Evolutionary conservation across 2,888 invertebrate species (phyloP), one percentile per base, ranked within the genome.

Genomic region (Scelioninae gen. 1): DNA sequence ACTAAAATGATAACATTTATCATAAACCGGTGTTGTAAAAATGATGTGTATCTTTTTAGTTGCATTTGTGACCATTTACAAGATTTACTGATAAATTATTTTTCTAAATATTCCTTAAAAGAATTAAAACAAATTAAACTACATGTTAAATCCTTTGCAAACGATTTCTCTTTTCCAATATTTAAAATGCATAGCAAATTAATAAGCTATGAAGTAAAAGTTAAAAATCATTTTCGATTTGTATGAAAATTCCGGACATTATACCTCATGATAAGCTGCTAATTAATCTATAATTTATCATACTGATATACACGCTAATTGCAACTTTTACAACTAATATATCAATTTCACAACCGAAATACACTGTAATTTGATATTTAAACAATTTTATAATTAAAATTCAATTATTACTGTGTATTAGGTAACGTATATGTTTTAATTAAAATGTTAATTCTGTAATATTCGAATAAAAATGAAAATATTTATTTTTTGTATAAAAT

Each of bases 141-240:
- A n/a, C n/a, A n/a, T n/a, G n/a, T n/a, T n/a, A n/a, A n/a, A n/a
- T n/a, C n/a, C n/a, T n/a, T n/a, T n/a, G n/a, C n/a, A 51, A 29
- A 51, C 53, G 40, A 53, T 66, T 66, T 66, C 66, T 53, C 66
- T 23, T 66, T 47, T 11, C n/a, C 23, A 29, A 15, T 43, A 60
- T 1, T 43, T 43, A 60, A 60, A 62, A 53, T 31, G 11, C 31
- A 31, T 4, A 0, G 13, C 13, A 16, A 62, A 45, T 45, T 62
- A 62, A 62, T 45, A 31, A 29, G 31, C n/a, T 16, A 29, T 34
- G 13, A 62, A 34, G 31, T 45, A 45, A 62, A 62, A 49, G 63
- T 63, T 32, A 49, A 63, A 63, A 63, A 55, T 15, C 16, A 56
- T 56, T 56, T 40, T 58, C 16, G 13, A 34, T 56, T 34, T 8